These are phyloP conservation scores for Blennius ocellaris DNA, from an alignment of 2,113 vertebrate genomes.

Conservation along the genomic window DNA sequence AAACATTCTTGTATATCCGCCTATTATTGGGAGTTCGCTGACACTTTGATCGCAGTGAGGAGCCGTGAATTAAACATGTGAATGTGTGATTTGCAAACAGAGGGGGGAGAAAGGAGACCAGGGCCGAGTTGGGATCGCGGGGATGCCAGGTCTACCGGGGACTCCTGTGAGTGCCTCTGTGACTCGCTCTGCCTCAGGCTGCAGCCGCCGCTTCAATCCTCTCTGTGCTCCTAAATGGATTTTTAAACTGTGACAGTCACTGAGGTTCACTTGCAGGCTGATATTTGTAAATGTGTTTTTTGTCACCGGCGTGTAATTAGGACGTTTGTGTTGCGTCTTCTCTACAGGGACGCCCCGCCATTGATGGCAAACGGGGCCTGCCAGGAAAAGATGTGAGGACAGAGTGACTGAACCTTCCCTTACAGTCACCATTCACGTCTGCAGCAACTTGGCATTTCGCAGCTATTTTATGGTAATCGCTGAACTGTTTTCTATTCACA, in stretches of 20 bases:
- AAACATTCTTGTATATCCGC: no score
- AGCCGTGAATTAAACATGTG: background rate
- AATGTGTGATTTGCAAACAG: slow-evolving; percentile 47
- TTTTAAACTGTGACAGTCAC: slow-evolving; percentile 8
- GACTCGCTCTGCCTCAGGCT: background rate
- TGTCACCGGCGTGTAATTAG: slow-evolving; percentile 21
- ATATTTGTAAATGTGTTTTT: background rate
- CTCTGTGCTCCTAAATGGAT: background rate
- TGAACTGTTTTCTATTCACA: slow-evolving; percentile 29
- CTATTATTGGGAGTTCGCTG: no score
- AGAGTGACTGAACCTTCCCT: slow-evolving; percentile 10
- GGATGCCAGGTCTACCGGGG: slow-evolving; percentile 85
- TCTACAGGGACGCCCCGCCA: slow-evolving; percentile 81
- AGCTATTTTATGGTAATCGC: background rate
- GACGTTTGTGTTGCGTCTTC: background rate
- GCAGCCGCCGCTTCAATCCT: background rate
- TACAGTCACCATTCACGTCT: background rate
- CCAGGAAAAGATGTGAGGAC: slow-evolving; percentile 80
- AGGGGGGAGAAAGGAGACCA: slow-evolving; percentile 82
- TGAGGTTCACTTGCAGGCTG: background rate
- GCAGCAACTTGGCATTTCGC: background rate
- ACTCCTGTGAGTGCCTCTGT: slow-evolving; percentile 78
- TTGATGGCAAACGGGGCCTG: slow-evolving; percentile 84
- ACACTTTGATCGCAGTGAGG: no score
- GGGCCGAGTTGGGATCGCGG: slow-evolving; percentile 81